Conservation (phyloP, 2,888 invertebrate genomes). For the Limnephilus marmoratus region DNA sequence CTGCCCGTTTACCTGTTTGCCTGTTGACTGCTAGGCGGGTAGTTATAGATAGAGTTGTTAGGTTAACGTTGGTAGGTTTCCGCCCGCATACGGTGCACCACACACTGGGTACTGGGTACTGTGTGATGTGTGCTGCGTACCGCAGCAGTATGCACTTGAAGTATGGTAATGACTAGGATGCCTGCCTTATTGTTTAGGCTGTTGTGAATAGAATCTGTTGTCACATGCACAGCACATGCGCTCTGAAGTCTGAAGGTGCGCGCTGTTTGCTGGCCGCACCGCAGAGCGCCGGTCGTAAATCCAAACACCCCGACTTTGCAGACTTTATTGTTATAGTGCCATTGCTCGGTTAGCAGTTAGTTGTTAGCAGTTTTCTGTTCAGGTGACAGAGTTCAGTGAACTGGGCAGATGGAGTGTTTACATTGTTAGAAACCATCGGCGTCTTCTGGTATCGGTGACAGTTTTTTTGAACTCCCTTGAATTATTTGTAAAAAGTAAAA, state of each 20-base stretch:
- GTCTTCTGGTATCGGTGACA: not conserved
- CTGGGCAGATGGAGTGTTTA: not conserved
- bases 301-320: not conserved
- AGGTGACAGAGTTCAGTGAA: constrained; percentile 20
- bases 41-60: not conserved
- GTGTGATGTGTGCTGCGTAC: not conserved
- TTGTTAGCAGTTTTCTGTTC: not conserved
- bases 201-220: constrained; percentile 18
- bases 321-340: not conserved
- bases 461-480: not conserved
- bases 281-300: constrained; percentile 26
- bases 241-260: not conserved
- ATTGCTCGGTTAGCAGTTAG: constrained; percentile 6
- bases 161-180: constrained; percentile 11
- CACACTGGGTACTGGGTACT: not conserved
- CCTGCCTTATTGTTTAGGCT: not conserved
- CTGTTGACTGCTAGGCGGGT: not conserved
- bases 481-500: not conserved
- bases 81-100: not conserved
- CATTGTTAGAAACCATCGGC: not conserved
- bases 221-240: not conserved
- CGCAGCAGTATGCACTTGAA: not conserved
- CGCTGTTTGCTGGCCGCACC: constrained; percentile 11
- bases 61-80: not conserved
- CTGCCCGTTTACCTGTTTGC: not conserved